Evolutionary conservation across 2,888 invertebrate species (phyloP), one percentile per base, ranked within the genome.

Genomic region (Platypus cylindrus): DNA sequence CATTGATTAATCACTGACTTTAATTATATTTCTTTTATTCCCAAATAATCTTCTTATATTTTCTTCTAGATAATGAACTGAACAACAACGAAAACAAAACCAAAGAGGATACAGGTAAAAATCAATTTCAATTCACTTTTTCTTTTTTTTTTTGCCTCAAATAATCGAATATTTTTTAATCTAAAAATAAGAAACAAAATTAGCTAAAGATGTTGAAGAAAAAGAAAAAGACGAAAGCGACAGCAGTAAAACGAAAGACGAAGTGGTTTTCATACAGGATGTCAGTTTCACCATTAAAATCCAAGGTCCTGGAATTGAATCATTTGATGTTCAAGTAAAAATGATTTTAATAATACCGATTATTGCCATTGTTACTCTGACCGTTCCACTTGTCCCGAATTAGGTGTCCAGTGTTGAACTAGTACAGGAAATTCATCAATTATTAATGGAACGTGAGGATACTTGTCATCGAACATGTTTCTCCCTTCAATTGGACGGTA

Each of bases 391-490:
- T n/a, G n/a, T n/a, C n/a, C n/a, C n/a, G n/a, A n/a, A n/a, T n/a
- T 17, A 84, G 83, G 85, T 97, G 28, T 93, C 91, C 14, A 91
- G 93, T 58, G 91, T 94, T 84, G 94, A 98, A 60, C 67, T 98
- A 45, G 95, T 98, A 1, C 84, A 84, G 66, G 98, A 98, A 69
- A 93, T 98, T 41, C 95, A 97, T 61, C 97, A 98, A 65, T 71
- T 97, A 43, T 65, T 98, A 31, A 94, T 97, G 89, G 98, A 98
- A 59, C 75, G 95, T 16, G 98, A 98, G 62, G 94, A 97, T 58
- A 95, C 97, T 0, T 98, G 97, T 55, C 95, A 97, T 58, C 74
- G 97, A 34, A 98, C 98, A 1, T 98, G 98, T 58, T 98, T 98
- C 62, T 93, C 93, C 0, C 70, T 98, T 31, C 94, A 95, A 63